phyloP scores from a whole-genome alignment of 92 coral and sea anemone genomes.

The Epizoanthus ramosus region DNA sequence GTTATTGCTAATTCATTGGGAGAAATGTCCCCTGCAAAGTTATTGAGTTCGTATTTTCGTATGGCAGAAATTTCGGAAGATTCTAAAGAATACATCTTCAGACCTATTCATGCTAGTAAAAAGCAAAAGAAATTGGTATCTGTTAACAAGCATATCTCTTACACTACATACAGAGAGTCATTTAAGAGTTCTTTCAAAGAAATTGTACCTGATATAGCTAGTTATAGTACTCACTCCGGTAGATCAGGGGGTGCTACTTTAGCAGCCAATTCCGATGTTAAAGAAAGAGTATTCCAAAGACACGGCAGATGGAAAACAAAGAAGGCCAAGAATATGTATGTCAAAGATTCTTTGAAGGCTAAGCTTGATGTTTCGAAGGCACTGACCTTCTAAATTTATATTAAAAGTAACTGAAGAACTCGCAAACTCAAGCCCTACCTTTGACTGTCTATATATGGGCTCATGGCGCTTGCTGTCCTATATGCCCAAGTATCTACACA shows the following conservation, averaged over 20 bases:
- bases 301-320: slow-evolving; percentile 43
- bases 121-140: slow-evolving; percentile 27
- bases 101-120: slow-evolving; percentile 33
- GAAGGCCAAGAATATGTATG: slow-evolving; percentile 47
- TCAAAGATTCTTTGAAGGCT: slow-evolving; percentile 52
- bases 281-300: too few relatives aligned
- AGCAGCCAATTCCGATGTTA: slow-evolving; percentile 60
- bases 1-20: slow-evolving; percentile 37
- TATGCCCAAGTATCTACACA: too few relatives aligned
- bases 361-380: slow-evolving; percentile 45
- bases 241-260: slow-evolving; percentile 61
- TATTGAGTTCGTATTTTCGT: slow-evolving; percentile 27
- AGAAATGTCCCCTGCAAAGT: slow-evolving; percentile 32
- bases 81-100: slow-evolving; percentile 35
- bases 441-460: slow-evolving; percentile 24
- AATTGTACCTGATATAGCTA: slow-evolving; percentile 52
- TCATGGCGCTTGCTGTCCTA: too few relatives aligned
- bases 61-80: slow-evolving; percentile 31
- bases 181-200: slow-evolving; percentile 48
- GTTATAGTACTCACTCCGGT: slow-evolving; percentile 47
- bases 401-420: neutral
- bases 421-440: slow-evolving; percentile 48
- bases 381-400: neutral
- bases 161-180: slow-evolving; percentile 50
- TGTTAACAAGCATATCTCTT: slow-evolving; percentile 6